Conservation (phyloP, 2,888 invertebrate genomes). For the Pandemis corylana region DNA sequence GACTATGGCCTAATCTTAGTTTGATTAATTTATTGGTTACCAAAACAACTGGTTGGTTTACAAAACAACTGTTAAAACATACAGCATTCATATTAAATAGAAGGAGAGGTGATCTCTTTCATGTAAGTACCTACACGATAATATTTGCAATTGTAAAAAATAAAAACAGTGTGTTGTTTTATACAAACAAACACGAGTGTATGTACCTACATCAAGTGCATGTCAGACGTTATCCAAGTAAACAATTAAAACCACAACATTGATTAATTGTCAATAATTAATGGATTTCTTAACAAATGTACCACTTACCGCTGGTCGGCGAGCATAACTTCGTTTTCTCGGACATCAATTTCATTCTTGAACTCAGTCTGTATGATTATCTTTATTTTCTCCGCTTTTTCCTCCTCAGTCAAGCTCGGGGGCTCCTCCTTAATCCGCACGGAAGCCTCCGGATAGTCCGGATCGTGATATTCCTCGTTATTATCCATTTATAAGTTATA, state of each 20-base stretch:
- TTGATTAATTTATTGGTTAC: too few relatives aligned
- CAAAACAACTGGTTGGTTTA: too few relatives aligned
- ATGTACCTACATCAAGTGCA: constrained; percentile 23
- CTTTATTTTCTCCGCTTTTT: constrained; percentile 80
- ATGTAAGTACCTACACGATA: too few relatives aligned
- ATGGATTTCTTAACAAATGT: neutral
- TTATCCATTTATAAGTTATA: constrained; percentile 68
- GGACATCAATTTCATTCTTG: constrained; percentile 87
- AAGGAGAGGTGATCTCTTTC: too few relatives aligned
- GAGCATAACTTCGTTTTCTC: constrained; percentile 89
- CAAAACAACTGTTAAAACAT: too few relatives aligned
- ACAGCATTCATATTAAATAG: too few relatives aligned
- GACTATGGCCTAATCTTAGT: too few relatives aligned
- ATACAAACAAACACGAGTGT: constrained; percentile 30
- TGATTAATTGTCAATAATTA: neutral
- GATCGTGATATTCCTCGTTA: constrained; percentile 85
- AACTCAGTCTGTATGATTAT: constrained; percentile 90
- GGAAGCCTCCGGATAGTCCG: constrained; percentile 80
- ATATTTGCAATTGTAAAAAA: too few relatives aligned
- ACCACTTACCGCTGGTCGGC: constrained; percentile 87
- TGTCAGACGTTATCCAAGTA: constrained; percentile 31
- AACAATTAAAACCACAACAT: constrained; percentile 9
- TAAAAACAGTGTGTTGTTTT: neutral
- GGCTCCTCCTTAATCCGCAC: constrained; percentile 60
- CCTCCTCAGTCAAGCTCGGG: constrained; percentile 63